These are phyloP conservation scores for Plebejus argus DNA, from an alignment of 2,888 invertebrate genomes.

Conservation along the genomic window DNA sequence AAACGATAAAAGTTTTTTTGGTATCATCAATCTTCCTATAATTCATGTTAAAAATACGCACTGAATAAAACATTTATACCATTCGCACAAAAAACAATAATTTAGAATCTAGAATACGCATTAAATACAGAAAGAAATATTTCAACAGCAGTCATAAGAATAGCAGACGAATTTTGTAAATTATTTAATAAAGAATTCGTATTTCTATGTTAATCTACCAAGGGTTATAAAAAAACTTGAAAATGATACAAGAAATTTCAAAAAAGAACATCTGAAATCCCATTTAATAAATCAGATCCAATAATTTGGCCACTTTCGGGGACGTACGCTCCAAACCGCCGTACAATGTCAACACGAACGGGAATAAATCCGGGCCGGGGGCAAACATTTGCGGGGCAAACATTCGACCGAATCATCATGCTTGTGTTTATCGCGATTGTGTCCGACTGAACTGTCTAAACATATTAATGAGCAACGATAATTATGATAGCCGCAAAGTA, in stretches of 20 bases:
- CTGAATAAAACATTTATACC: background rate
- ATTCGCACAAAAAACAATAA: background rate
- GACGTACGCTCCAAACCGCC: background rate
- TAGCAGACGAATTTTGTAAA: too few species aligned
- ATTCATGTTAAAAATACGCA: background rate
- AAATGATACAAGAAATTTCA: too few species aligned
- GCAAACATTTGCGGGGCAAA: constrained; percentile 24
- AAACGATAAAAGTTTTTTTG: background rate
- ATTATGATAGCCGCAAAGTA: constrained; percentile 23
- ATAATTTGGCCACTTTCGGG: constrained; percentile 25
- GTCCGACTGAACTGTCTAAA: constrained; percentile 29
- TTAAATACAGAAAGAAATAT: background rate
- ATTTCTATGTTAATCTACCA: background rate
- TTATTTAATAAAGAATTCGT: too few species aligned
- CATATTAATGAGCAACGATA: constrained; percentile 23
- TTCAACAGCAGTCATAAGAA: too few species aligned
- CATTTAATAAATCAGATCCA: background rate
- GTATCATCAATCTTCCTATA: constrained; percentile 12
- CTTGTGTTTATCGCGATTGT: constrained; percentile 25
- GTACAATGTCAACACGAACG: constrained; percentile 11
- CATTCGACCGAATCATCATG: constrained; percentile 16
- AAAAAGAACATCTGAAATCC: constrained; percentile 3
- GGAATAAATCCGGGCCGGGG: constrained; percentile 14
- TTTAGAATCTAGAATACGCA: background rate
- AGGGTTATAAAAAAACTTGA: background rate